phyloP scores from a whole-genome alignment of 2,888 invertebrate species.

The Brachylomia viminalis region DNA sequence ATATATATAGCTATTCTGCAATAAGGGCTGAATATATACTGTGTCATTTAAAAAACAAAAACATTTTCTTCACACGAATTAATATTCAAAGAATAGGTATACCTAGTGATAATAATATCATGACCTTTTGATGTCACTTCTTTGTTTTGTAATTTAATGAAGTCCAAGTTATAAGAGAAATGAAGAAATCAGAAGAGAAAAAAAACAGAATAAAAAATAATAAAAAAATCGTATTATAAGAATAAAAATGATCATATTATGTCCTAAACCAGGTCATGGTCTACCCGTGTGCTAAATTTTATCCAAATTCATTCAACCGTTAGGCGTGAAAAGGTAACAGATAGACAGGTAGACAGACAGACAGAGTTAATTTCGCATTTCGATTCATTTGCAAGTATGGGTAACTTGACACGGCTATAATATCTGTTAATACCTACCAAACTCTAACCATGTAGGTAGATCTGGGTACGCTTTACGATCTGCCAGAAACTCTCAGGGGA shows the following conservation, averaged over 20 bases:
- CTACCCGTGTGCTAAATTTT: not conserved
- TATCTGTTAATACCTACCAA: not conserved
- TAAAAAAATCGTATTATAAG: not conserved
- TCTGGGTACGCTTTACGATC: not conserved
- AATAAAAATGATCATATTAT: not conserved
- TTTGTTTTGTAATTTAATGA: not conserved
- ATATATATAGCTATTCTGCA: not conserved
- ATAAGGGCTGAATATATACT: too few species aligned
- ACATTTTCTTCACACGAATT: not conserved
- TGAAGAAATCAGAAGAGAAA: too few species aligned
- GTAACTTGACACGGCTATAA: not conserved
- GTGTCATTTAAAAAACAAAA: not conserved
- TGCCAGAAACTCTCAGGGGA: conserved; percentile 12
- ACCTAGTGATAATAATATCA: not conserved
- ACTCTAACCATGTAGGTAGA: not conserved
- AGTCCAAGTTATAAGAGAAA: not conserved
- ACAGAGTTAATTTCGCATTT: not conserved
- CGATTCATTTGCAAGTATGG: not conserved
- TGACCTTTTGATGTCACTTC: not conserved
- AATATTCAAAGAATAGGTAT: not conserved
- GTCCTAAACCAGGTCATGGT: not conserved
- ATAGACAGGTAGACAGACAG: not conserved
- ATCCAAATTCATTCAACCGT: not conserved
- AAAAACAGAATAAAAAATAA: too few species aligned
- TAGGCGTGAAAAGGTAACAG: not conserved